Base-by-base conservation (phyloP, 1,140 invertebrate genomes). In the Anastatus disparis region DNA sequence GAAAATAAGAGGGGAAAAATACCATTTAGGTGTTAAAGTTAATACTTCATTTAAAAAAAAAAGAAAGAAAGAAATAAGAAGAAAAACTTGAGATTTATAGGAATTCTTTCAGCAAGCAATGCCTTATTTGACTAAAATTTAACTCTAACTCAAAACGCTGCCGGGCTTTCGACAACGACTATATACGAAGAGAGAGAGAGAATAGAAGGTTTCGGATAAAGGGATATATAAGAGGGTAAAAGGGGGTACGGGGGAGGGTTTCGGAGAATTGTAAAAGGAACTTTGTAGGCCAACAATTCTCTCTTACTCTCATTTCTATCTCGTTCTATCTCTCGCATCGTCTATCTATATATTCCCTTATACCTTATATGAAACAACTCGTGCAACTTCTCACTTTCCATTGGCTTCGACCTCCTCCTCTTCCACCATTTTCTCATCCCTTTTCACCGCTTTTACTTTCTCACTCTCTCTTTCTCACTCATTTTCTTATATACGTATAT, bases 71-170 rank as follows among this genome's bases (percentile, higher is more conserved):
- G 42, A 15, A n/a, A 12, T 12, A 40, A 58, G 26, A 56, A 46
- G 48, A 58, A 46, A 26, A 61, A 52, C 46, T 70, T 29, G 46
- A 29, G 58, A 74, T 74, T 71, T 66, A 74, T 71, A 55, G 46
- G 50, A 64, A 74, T 66, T 69, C 72, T 74, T 53, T 44, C 38
- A 62, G 17, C 27, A 35, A 67, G 24, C 35, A 53, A n/a, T n/a
- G 48, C 44, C 27, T 63, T 71, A 74, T 74, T 74, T 71, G 72
- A 70, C 72, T 74, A 74, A 72, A 74, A 59, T 67, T 65, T 50
- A 46, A 24, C 48, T 64, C 38, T 40, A 74, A 66, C 62, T 46
- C 48, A 65, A 74, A 66, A 65, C 58, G 72, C 69, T 69, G 42
- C 48, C 26, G 58, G 69, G 63, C 69, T 63, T 74, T 62, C 24